Evolutionary conservation across 2,888 invertebrate species (phyloP).

Genomic region (Steinernema carpocapsae): DNA sequence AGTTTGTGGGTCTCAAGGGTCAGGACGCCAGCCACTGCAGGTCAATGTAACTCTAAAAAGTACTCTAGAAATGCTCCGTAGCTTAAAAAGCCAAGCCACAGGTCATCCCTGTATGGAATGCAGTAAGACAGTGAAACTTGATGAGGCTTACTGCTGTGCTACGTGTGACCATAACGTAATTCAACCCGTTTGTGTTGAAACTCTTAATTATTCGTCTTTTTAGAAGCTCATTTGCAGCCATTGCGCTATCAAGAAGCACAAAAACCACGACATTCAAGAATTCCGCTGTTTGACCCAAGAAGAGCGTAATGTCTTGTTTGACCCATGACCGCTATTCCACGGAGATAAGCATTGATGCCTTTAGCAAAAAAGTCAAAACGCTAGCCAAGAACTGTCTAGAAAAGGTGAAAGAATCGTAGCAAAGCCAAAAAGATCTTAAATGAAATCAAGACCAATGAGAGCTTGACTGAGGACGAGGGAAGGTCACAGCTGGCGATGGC

Average conservation of each 20-base stretch:
- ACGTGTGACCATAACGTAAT: too few species aligned
- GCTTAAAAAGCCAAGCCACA: too few species aligned
- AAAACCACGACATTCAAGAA: neutral
- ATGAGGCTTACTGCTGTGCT: constrained; percentile 11
- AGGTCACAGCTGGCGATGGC: too few species aligned
- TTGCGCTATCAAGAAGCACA: neutral
- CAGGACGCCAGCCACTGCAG: too few species aligned
- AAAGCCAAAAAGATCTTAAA: neutral
- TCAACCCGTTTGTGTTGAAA: too few species aligned
- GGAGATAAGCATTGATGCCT: neutral
- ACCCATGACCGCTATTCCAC: too few species aligned
- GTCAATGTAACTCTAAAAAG: constrained; percentile 6
- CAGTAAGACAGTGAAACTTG: neutral
- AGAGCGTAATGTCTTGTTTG: too few species aligned
- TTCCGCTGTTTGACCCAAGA: neutral
- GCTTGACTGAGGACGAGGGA: too few species aligned
- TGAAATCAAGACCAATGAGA: neutral
- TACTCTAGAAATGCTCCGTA: too few species aligned
- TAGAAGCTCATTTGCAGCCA: neutral
- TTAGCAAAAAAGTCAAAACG: neutral
- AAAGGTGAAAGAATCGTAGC: neutral
- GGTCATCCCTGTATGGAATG: constrained; percentile 5
- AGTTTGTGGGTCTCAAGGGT: too few species aligned
- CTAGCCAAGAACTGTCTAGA: neutral
- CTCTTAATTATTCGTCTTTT: too few species aligned